Conservation (phyloP, 2,113 vertebrate genomes). For the Diadophis punctatus region DNA sequence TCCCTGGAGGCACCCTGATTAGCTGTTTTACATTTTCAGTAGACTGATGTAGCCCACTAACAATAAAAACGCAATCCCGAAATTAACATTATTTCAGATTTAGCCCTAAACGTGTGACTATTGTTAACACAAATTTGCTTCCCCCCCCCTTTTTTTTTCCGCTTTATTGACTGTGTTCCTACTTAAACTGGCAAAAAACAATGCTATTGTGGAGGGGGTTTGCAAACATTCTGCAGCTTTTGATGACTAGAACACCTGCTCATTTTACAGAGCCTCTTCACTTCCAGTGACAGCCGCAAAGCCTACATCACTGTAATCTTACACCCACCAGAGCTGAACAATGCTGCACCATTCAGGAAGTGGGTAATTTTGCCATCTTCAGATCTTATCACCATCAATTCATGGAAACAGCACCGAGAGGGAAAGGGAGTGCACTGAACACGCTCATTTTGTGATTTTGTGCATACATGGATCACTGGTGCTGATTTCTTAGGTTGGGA, state of each 20-base stretch:
- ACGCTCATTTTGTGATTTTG: background rate
- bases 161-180: background rate
- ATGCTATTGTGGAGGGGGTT: background rate
- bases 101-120: background rate
- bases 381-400: background rate
- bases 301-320: background rate
- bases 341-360: background rate
- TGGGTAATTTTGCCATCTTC: background rate
- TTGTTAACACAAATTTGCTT: background rate
- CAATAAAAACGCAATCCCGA: background rate
- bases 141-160: background rate
- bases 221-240: background rate
- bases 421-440: background rate
- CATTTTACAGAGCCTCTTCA: background rate
- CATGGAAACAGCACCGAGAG: background rate
- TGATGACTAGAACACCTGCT: background rate
- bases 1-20: background rate
- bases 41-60: background rate
- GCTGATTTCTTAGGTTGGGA: background rate
- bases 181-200: background rate
- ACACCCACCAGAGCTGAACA: background rate
- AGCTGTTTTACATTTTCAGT: background rate
- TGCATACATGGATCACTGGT: background rate
- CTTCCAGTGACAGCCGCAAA: background rate
- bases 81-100: background rate